Percentiles rank a stretch among this genome's conserved stretches.
These are phyloP conservation scores for Nyctalus aviator DNA, from an alignment of 2,797 vertebrate species.

Conservation along the genomic window DNA sequence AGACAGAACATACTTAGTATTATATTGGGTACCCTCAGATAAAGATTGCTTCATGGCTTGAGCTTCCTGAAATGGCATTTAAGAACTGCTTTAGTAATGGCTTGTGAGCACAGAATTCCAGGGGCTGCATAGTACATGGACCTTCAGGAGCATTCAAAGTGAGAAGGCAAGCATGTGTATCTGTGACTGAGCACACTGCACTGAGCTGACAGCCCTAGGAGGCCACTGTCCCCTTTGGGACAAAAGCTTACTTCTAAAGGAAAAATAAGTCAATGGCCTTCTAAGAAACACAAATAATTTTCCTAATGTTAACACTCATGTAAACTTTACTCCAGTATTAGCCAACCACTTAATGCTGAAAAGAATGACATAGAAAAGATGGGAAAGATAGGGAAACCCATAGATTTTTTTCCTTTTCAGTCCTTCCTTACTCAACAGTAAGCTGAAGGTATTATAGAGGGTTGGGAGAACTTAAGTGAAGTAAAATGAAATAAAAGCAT, in stretches of 20 bases:
- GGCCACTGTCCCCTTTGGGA: background rate
- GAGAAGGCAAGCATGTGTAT: background rate
- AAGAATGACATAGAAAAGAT: background rate
- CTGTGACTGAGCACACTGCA: background rate
- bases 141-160: background rate
- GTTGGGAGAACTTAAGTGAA: background rate
- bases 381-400: background rate
- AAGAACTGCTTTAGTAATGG: background rate
- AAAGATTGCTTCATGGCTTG: background rate
- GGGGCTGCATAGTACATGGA: rapidly evolving
- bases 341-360: background rate
- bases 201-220: background rate
- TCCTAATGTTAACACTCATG: background rate
- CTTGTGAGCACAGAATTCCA: background rate
- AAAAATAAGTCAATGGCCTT: background rate
- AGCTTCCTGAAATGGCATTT: background rate
- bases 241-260: background rate
- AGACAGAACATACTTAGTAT: background rate
- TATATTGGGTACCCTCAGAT: background rate
- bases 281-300: background rate
- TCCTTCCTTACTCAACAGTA: background rate
- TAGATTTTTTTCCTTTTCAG: background rate
- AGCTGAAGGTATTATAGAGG: background rate
- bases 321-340: background rate
- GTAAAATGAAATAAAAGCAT: background rate